Evolutionary conservation across 1,140 invertebrate genomes (phyloP).

Genomic region (Yoshiicerus persimilis): DNA sequence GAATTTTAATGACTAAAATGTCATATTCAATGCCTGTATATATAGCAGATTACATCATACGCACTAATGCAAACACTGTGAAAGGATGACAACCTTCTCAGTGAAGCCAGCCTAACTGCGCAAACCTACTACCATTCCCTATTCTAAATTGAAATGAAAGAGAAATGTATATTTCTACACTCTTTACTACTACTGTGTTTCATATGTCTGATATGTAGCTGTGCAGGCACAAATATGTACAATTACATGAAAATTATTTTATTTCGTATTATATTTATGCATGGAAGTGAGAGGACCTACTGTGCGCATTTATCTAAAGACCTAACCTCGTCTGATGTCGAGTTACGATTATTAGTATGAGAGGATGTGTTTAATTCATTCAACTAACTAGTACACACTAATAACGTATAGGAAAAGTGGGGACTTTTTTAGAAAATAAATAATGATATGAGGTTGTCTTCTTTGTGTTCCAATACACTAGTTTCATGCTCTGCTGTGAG

Average conservation of each 20-base stretch:
- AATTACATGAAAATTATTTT: too few species aligned
- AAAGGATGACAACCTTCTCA: neutral
- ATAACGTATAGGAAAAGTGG: neutral
- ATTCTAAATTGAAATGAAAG: too few species aligned
- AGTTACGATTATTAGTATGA: neutral
- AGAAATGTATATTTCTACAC: too few species aligned
- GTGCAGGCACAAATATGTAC: too few species aligned
- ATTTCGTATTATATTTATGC: neutral
- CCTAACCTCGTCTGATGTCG: too few species aligned
- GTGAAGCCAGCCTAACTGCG: neutral
- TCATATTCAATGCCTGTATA: neutral
- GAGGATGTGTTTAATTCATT: neutral
- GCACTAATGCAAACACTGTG: neutral
- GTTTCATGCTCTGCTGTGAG: too few species aligned
- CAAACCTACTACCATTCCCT: too few species aligned
- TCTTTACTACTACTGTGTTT: too few species aligned
- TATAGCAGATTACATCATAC: neutral
- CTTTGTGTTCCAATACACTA: neutral
- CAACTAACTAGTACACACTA: neutral
- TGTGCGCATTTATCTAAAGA: too few species aligned
- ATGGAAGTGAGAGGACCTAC: neutral
- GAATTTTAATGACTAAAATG: neutral
- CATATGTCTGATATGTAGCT: too few species aligned
- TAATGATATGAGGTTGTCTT: constrained; percentile 1
- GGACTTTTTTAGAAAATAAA: constrained; percentile 1